Conservation (phyloP, 2,797 vertebrate species). For the Oryzias sinensis region DNA sequence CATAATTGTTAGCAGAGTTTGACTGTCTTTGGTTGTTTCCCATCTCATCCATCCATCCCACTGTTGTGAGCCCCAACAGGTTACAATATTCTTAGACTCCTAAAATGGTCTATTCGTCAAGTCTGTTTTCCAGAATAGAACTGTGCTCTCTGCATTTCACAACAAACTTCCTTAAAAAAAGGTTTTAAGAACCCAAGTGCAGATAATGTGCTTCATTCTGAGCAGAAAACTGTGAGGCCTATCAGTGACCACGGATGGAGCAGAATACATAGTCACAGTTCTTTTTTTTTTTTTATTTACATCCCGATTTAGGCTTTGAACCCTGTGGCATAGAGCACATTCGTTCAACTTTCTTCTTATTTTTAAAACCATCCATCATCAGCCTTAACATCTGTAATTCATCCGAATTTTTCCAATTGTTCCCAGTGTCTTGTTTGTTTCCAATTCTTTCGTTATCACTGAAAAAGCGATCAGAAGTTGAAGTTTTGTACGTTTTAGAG, state of each 20-base stretch:
- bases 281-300: too few species aligned
- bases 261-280: not conserved
- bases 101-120: too few species aligned
- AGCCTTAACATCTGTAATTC: too few species aligned
- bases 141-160: not conserved
- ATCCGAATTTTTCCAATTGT: not conserved
- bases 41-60: conserved; percentile 4
- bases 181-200: not conserved
- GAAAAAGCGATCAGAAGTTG: conserved; percentile 7
- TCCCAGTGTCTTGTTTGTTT: not conserved
- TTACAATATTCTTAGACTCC: not conserved
- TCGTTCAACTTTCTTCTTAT: too few species aligned
- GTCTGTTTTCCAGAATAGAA: too few species aligned
- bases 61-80: not conserved
- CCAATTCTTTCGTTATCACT: conserved; percentile 14
- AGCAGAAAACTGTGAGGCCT: not conserved
- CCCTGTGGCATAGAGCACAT: too few species aligned
- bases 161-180: not conserved
- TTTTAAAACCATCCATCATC: too few species aligned
- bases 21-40: conserved; percentile 35
- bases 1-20: conserved; percentile 36
- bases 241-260: too few species aligned
- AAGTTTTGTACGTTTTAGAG: conserved; percentile 9
- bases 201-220: not conserved
- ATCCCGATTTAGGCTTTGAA: too few species aligned